These are phyloP conservation scores for Scolopax bukidnonensis DNA, from an alignment of 2,797 vertebrate genomes.

Conservation along the genomic window DNA sequence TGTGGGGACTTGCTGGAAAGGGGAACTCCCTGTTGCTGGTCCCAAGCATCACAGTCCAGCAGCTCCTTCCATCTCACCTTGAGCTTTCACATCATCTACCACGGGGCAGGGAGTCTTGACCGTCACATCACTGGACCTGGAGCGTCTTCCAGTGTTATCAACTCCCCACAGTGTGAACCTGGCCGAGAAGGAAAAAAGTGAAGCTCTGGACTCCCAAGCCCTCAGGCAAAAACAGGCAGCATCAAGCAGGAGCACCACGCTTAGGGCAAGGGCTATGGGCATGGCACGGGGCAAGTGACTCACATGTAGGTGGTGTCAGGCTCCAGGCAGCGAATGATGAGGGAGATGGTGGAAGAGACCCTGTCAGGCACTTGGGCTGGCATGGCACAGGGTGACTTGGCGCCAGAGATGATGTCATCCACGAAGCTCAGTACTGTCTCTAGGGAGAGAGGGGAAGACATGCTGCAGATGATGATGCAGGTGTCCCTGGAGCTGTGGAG, in stretches of 20 bases:
- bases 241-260: fast-evolving
- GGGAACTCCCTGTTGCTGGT: not conserved
- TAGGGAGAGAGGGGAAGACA: constrained; percentile 63
- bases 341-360: constrained; percentile 88
- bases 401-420: constrained; percentile 95
- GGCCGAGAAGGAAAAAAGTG: not conserved
- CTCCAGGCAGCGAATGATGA: constrained; percentile 94
- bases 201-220: not conserved
- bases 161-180: constrained; percentile 98
- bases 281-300: constrained; percentile 58
- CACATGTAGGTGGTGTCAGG: constrained; percentile 96
- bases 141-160: constrained; percentile 95
- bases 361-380: constrained; percentile 92
- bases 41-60: not conserved
- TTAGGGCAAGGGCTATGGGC: fast-evolving
- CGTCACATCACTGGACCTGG: constrained; percentile 91
- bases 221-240: not conserved
- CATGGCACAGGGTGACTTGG: constrained; percentile 98
- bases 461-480: not conserved
- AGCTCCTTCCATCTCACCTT: constrained; percentile 83
- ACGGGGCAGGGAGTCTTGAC: constrained; percentile 96
- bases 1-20: fast-evolving
- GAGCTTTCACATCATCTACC: constrained; percentile 97
- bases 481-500: not conserved
- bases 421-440: constrained; percentile 96